Base-by-base conservation (phyloP, 2,113 vertebrate species). In the Motacilla alba region DNA sequence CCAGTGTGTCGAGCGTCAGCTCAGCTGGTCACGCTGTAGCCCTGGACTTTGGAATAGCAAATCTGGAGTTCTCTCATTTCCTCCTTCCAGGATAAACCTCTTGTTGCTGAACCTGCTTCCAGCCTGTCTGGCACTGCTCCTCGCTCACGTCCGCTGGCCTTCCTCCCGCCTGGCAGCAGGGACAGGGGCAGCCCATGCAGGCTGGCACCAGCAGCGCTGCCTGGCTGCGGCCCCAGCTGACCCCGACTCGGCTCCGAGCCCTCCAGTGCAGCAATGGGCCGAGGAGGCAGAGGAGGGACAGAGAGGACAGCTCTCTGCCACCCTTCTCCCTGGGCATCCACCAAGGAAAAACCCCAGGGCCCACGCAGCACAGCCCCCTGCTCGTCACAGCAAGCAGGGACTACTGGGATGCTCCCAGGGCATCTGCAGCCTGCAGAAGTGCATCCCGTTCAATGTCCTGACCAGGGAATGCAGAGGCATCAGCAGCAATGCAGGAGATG, bases 81-180 rank as follows among this genome's bases (percentile, higher is more conserved):
- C 84, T 93, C 63, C 70, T 69, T 83, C 78, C 33, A 82, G 89
- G 93, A 89, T 79, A 91, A 92, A 82, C 20, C 87, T 76, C 89
- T 62, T 41, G 52, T 18, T 0, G 21, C 81, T 49, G 64, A 91
- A 70, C 83, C 81, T 75, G 87, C 77, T 87, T 88, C 90, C 83
- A 91, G 83, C 47, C 23, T 0, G 50, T 30, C 85, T 89, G 93
- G 89, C 96, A 87, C 77, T 0, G 18, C 84, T 86, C 76, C 83
- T 59, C 0, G 1, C 52, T 73, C 24, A 73, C 0, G 30, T 55
- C 49, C n/a, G 5, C 62, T 50, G 66, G 64, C 93, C 62, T 58
- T 62, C 28, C 74, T 87, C 90, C 87, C 7, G 2, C 72, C 79
- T 84, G 85, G 92, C 95, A 87, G 67, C 53, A 26, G 67, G 78